Percentiles rank a stretch among this genome's conserved stretches.
Evolutionary conservation across 2,888 invertebrate genomes (phyloP).

Genomic region (Stictocephala bisonia): DNA sequence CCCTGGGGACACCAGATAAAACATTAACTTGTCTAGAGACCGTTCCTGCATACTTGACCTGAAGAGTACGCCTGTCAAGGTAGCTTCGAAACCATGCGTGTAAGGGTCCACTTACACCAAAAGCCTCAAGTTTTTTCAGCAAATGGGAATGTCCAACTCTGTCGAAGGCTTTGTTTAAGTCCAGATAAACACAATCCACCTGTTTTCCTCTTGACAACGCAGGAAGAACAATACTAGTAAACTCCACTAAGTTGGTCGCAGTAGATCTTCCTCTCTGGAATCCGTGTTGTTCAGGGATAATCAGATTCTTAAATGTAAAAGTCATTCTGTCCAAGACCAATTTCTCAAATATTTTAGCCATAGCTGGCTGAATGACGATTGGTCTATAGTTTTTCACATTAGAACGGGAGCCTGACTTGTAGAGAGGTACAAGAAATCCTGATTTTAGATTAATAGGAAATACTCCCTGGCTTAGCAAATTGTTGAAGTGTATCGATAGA

Average conservation of each 20-base stretch:
- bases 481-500: neutral
- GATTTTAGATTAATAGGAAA: neutral
- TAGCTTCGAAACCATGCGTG: neutral
- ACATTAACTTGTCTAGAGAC: neutral
- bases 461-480: no score
- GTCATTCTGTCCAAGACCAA: neutral
- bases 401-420: neutral
- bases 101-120: neutral
- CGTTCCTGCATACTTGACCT: neutral
- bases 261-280: constrained; percentile 1
- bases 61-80: neutral
- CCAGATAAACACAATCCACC: neutral
- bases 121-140: neutral
- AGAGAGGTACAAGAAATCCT: neutral
- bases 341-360: neutral
- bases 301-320: neutral
- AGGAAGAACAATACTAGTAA: neutral
- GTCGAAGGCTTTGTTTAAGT: neutral
- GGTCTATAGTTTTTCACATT: neutral
- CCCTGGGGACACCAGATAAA: neutral
- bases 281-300: neutral
- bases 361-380: neutral
- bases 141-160: neutral
- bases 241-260: neutral
- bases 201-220: neutral